Evolutionary conservation across 2,888 invertebrate genomes (phyloP), one percentile per base, ranked within the genome.

Genomic region (Chesias legatella): DNA sequence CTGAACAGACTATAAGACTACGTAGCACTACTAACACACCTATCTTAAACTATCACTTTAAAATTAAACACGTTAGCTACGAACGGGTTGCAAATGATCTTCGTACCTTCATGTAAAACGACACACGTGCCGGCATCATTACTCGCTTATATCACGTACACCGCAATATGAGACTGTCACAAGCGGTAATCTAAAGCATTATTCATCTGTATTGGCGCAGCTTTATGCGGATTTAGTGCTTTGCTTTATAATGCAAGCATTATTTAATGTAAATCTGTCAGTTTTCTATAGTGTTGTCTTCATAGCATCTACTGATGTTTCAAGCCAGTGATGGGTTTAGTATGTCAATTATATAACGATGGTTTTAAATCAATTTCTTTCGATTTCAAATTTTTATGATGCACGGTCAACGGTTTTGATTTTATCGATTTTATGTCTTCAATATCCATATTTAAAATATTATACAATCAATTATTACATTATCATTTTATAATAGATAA

Each of bases 171-270:
- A 53, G 46, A 43, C 49, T 56, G 60, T 61, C 62, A 52, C 43
- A 26, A 27, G 44, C 41, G 39, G 52, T 63, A 61, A 63, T 62
- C 60, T 60, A 40, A 46, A 56, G 47, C 56, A 61, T 62, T 60
- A 62, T 60, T 66, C 63, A 55, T 58, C 48, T 47, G 35, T 45
- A 53, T 52, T 48, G 51, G 42, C 35, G 45, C 42, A 54, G 45
- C 41, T 51, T 48, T 50, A 37, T 42, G 39, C 8, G 38, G 37
- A 48, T 52, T 47, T 51, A 52, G 3, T 44, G 48, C 32, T 44
- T 7, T 26, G 28, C 37, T 40, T 51, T 51, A 47, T 43, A 9
- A 37, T 31, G 29, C 21, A 25, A 17, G 11, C 17, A 7, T 17
- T 35, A 31, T 24, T 26, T 10, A 22, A 20, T 17, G 13, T 17